phyloP scores from a whole-genome alignment of 1,140 invertebrate species.

The Drosophila lowei region DNA sequence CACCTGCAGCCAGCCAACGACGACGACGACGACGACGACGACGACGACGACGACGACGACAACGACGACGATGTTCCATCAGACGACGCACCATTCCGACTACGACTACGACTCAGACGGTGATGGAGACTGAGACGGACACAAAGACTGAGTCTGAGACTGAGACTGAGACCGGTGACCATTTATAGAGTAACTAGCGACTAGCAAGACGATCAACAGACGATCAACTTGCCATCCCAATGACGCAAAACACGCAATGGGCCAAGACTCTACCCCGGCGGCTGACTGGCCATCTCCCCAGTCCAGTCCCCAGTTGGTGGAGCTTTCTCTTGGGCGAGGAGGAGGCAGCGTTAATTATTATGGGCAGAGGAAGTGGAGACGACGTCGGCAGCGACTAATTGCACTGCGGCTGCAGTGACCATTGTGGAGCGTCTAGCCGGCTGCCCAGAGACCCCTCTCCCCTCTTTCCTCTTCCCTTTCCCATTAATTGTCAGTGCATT shows the following conservation, averaged over 20 bases:
- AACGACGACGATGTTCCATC: constrained; percentile 14
- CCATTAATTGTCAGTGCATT: constrained; percentile 4
- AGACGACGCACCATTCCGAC: constrained; percentile 16
- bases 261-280: constrained; percentile 7
- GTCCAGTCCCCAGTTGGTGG: constrained; percentile 3
- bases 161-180: constrained; percentile 54
- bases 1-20: constrained; percentile 64
- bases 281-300: neutral
- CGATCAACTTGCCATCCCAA: constrained; percentile 69
- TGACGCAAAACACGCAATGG: constrained; percentile 76
- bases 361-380: constrained; percentile 72
- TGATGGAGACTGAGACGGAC: constrained; percentile 9
- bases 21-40: constrained; percentile 25
- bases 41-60: constrained; percentile 1
- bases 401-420: constrained; percentile 28
- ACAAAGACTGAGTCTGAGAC: constrained; percentile 8
- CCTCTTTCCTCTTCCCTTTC: neutral
- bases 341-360: constrained; percentile 73
- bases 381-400: constrained; percentile 68
- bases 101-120: constrained; percentile 11
- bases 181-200: constrained; percentile 71
- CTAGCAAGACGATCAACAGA: constrained; percentile 77
- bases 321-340: constrained; percentile 52
- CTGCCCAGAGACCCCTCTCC: constrained; percentile 39
- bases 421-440: constrained; percentile 25